Percentiles rank a stretch among this genome's conserved stretches.
These are phyloP conservation scores for Solenodon paradoxus DNA, from an alignment of 2,113 vertebrate genomes.

Conservation along the genomic window DNA sequence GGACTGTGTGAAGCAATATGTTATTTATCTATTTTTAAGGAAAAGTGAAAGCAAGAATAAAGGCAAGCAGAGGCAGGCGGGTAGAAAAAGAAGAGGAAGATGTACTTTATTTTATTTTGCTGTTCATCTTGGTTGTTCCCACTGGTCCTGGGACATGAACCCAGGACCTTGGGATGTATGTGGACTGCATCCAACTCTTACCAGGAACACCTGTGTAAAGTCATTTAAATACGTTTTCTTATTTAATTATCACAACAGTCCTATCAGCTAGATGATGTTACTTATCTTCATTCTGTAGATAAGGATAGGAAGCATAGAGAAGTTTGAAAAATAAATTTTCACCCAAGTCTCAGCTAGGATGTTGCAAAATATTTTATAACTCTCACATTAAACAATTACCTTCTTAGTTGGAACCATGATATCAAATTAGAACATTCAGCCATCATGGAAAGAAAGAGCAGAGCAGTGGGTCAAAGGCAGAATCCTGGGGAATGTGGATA, in stretches of 20 bases:
- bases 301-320: neutral
- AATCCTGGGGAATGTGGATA: neutral
- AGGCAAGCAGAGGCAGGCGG: too few species aligned
- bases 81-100: too few species aligned
- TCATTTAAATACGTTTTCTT: slow-evolving; percentile 2
- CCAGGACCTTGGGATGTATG: too few species aligned
- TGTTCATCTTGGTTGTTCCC: too few species aligned
- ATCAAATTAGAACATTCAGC: neutral
- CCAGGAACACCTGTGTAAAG: too few species aligned
- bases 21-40: too few species aligned
- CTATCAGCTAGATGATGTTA: neutral
- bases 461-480: neutral
- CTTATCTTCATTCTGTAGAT: neutral
- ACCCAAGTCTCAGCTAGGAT: neutral
- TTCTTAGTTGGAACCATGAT: neutral
- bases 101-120: too few species aligned
- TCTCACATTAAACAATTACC: neutral
- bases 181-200: too few species aligned
- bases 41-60: too few species aligned
- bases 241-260: neutral
- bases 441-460: neutral
- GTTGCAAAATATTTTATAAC: too few species aligned
- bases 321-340: neutral
- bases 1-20: neutral
- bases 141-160: too few species aligned